A percentile compares a stretch with the other conserved stretches of the same genome.
Conservation (phyloP, 2,888 invertebrate species). For the Eristalinus sepulchralis region DNA sequence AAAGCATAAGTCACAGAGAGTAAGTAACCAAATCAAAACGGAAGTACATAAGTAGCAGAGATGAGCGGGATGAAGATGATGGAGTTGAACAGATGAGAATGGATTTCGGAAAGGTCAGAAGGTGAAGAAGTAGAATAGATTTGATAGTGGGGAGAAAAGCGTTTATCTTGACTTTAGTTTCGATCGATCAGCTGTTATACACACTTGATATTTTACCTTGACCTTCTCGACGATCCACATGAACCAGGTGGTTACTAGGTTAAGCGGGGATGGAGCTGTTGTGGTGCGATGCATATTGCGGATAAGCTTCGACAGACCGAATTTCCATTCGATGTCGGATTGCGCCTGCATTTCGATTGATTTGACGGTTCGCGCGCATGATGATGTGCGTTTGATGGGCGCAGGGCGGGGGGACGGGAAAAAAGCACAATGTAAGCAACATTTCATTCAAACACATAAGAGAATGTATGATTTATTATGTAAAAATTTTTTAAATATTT, state of each 20-base stretch:
- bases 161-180: constrained; percentile 52
- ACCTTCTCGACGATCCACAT: constrained; percentile 91
- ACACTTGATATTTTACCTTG: constrained; percentile 83
- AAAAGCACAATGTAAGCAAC: constrained; percentile 68
- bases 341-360: constrained; percentile 88
- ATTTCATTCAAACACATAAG: constrained; percentile 23
- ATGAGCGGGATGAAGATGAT: constrained; percentile 13
- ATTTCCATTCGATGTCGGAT: constrained; percentile 99
- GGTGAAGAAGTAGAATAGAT: constrained; percentile 58
- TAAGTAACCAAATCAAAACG: constrained; percentile 12
- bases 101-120: constrained; percentile 66
- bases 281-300: constrained; percentile 99
- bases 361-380: constrained; percentile 39
- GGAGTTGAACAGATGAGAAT: constrained; percentile 17
- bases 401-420: constrained; percentile 34
- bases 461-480: neutral
- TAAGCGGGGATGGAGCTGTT: constrained; percentile 98
- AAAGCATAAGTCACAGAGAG: constrained; percentile 51
- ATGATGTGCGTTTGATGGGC: constrained; percentile 46
- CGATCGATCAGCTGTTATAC: constrained; percentile 74
- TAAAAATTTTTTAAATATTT: constrained; percentile 8
- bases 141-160: constrained; percentile 46
- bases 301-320: constrained; percentile 98
- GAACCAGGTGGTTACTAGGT: constrained; percentile 96
- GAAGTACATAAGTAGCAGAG: neutral